phyloP scores from a whole-genome alignment of 1,140 invertebrate genomes.

The Philotrypesis tridentata region DNA sequence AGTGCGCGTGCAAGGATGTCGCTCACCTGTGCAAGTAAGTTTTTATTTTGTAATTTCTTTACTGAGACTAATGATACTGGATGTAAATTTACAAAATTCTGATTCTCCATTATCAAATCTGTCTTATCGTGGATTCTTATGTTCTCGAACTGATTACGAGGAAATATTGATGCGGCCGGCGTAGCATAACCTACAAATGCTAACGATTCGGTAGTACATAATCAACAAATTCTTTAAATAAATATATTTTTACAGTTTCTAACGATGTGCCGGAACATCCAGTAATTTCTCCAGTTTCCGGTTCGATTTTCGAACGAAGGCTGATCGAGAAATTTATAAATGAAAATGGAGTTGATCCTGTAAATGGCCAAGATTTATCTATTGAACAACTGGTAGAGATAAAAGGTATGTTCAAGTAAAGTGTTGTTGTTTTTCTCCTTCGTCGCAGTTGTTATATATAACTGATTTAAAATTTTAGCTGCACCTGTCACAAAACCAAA shows the following conservation, averaged over 20 bases:
- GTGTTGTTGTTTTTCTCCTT: neutral
- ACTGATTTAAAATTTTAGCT: slow-evolving; percentile 75
- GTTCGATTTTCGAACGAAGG: slow-evolving; percentile 94
- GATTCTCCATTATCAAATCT: neutral
- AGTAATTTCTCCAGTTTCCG: slow-evolving; percentile 96
- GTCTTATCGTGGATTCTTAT: neutral
- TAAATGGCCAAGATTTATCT: slow-evolving; percentile 90
- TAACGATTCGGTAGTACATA: neutral
- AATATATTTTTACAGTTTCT: slow-evolving; percentile 86
- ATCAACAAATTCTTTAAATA: slow-evolving; percentile 78
- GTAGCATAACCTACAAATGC: slow-evolving; percentile 26
- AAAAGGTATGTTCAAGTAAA: slow-evolving; percentile 82
- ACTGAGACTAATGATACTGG: neutral
- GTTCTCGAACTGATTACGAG: neutral
- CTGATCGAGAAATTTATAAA: slow-evolving; percentile 96
- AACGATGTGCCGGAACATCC: slow-evolving; percentile 97
- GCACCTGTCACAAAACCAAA: slow-evolving; percentile 92
- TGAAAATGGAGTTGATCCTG: slow-evolving; percentile 97
- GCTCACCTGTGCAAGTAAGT: slow-evolving; percentile 49
- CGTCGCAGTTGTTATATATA: too few species aligned
- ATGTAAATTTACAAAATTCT: neutral
- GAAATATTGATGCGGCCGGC: slow-evolving; percentile 2
- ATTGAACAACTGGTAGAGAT: slow-evolving; percentile 93
- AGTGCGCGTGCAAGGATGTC: slow-evolving; percentile 43
- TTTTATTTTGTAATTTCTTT: neutral